A percentile compares a stretch with the other conserved stretches of the same genome.
These are phyloP conservation scores for Xyrauchen texanus DNA, from an alignment of 2,113 vertebrate species.

Conservation along the genomic window DNA sequence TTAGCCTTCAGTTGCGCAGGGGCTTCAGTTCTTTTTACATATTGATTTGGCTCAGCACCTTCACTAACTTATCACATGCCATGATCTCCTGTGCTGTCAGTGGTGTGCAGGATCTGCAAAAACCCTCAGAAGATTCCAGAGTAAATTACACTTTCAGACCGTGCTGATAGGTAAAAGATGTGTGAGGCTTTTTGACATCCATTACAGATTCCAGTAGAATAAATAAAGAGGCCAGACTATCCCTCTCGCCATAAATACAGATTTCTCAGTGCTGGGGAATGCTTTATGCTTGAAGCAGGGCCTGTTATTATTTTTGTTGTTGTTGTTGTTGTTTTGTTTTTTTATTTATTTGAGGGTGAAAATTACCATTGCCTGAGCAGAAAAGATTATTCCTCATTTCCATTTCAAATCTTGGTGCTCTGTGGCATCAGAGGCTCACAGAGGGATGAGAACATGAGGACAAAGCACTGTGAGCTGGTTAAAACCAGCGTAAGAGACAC, in stretches of 20 bases:
- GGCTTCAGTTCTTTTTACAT: conserved; percentile 11
- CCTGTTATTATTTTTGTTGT: conserved; percentile 2
- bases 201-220: background rate
- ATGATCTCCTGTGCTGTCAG: conserved; percentile 42
- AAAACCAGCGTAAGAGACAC: background rate
- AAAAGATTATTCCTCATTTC: conserved; percentile 56
- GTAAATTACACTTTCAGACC: conserved; percentile 36
- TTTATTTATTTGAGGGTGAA: conserved; percentile 30
- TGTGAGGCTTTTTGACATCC: background rate
- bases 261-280: background rate
- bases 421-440: background rate
- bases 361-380: conserved; percentile 44
- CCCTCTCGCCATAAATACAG: background rate
- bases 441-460: conserved; percentile 2
- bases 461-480: background rate
- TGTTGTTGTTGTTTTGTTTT: background rate
- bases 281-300: background rate
- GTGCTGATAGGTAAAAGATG: conserved; percentile 11
- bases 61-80: conserved; percentile 33
- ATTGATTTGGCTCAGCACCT: conserved; percentile 26
- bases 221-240: conserved; percentile 2
- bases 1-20: background rate
- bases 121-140: conserved; percentile 35
- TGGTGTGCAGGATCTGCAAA: conserved; percentile 38
- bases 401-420: conserved; percentile 52